phyloP scores from a whole-genome alignment of 2,888 invertebrate species.

The Aleiodes alternator region DNA sequence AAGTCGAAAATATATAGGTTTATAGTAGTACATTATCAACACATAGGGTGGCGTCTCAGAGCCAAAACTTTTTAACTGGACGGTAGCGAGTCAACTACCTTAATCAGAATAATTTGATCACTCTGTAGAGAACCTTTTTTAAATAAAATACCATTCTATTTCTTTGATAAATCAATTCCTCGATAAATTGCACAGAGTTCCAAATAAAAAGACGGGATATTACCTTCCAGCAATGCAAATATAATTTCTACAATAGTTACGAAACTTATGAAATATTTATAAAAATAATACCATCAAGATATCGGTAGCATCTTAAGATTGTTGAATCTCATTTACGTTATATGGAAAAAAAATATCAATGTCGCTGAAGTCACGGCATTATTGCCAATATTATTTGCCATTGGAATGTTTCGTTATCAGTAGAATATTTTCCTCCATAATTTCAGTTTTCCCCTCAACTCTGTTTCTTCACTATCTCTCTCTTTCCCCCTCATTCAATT shows the following conservation, averaged over 20 bases:
- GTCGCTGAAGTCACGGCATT: conserved; percentile 17
- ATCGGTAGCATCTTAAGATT: not conserved
- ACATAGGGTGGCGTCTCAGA: no score
- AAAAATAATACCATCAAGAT: conserved; percentile 10
- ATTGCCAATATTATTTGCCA: conserved; percentile 34
- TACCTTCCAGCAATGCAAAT: not conserved
- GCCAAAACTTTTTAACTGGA: no score
- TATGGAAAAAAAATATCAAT: conserved; percentile 1
- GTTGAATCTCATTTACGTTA: conserved; percentile 33
- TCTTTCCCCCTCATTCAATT: not conserved
- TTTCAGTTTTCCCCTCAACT: not conserved
- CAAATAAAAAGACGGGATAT: not conserved
- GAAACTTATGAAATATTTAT: conserved; percentile 33
- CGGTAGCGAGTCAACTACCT: no score
- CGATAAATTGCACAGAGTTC: not conserved
- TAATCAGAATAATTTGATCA: not conserved
- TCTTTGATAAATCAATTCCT: not conserved
- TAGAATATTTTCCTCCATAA: not conserved
- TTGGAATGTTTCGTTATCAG: conserved; percentile 36
- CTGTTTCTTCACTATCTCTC: not conserved
- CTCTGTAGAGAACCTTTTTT: not conserved
- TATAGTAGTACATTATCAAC: no score
- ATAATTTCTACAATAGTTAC: not conserved
- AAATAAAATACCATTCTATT: not conserved
- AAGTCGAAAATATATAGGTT: no score